A percentile compares a stretch with the other conserved stretches of the same genome.
phyloP scores from a whole-genome alignment of 2,113 vertebrate species.

The Silurus glanis region DNA sequence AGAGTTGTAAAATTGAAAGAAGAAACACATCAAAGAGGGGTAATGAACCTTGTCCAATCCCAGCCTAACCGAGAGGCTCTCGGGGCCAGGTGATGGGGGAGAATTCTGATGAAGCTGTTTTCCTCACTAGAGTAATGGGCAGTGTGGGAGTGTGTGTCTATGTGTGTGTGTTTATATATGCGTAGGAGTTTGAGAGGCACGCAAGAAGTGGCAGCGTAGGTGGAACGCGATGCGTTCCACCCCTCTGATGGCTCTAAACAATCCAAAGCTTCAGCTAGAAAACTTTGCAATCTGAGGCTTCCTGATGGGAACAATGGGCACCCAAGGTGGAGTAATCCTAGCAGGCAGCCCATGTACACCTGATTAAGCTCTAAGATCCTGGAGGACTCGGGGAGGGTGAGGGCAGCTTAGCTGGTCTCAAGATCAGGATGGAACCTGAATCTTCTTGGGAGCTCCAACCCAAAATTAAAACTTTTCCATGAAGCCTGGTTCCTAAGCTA shows the following conservation, averaged over 20 bases:
- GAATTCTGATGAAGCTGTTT: conserved; percentile 62
- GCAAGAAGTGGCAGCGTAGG: conserved; percentile 47
- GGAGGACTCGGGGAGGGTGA: conserved; percentile 29
- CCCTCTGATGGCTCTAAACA: conserved; percentile 1
- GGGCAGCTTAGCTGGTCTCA: conserved; percentile 26
- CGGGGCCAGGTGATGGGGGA: conserved; percentile 47
- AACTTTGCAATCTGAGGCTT: conserved; percentile 55
- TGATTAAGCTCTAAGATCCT: conserved; percentile 59
- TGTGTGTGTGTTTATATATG: conserved; percentile 24
- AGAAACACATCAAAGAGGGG: conserved; percentile 70
- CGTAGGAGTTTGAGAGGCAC: conserved; percentile 13
- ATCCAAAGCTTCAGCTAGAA: conserved; percentile 21
- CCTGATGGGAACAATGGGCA: conserved; percentile 60
- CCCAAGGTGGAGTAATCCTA: conserved; percentile 50
- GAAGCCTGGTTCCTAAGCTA: neutral
- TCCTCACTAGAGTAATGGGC: conserved; percentile 49
- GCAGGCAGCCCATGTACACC: conserved; percentile 59
- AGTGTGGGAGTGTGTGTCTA: conserved; percentile 30
- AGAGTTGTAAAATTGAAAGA: conserved; percentile 60
- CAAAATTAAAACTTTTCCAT: neutral
- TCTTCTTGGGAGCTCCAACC: neutral
- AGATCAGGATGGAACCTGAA: neutral
- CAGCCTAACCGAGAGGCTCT: conserved; percentile 53
- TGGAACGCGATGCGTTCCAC: conserved; percentile 51
- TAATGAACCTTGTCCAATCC: conserved; percentile 73